phyloP scores from a whole-genome alignment of 2,113 vertebrate genomes.

The Zeus faber region DNA sequence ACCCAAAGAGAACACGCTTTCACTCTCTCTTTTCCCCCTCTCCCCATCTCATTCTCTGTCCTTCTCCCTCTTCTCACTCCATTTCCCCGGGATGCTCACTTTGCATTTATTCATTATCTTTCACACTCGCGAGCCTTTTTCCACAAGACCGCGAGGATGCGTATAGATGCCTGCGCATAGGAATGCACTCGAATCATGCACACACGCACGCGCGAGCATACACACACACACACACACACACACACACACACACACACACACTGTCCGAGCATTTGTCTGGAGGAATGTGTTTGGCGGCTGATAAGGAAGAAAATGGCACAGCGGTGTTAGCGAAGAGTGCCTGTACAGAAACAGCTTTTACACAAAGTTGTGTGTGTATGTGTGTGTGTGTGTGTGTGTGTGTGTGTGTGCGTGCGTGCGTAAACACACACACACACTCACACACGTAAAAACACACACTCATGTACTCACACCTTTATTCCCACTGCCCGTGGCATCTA shows the following conservation, averaged over 20 bases:
- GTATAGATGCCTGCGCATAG: too few relatives aligned
- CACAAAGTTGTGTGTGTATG: neutral
- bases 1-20: conserved; percentile 39
- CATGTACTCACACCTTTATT: conserved; percentile 4
- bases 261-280: conserved; percentile 18
- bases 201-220: too few relatives aligned
- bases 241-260: neutral
- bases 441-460: conserved; percentile 4
- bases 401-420: neutral
- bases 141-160: too few relatives aligned
- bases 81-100: too few relatives aligned
- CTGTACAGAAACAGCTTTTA: conserved; percentile 27
- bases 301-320: conserved; percentile 52
- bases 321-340: conserved; percentile 36
- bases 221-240: neutral
- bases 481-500: too few relatives aligned
- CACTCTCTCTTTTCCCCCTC: conserved; percentile 27
- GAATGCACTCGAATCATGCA: too few relatives aligned
- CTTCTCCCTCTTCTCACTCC: conserved; percentile 30
- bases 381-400: too few relatives aligned
- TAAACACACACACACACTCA: neutral
- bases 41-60: conserved; percentile 9
- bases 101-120: too few relatives aligned
- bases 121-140: too few relatives aligned
- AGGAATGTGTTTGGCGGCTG: conserved; percentile 51